A percentile compares a stretch with the other conserved stretches of the same genome.
Evolutionary conservation across 2,888 invertebrate species (phyloP).

Genomic region (Plagodis dolabraria): DNA sequence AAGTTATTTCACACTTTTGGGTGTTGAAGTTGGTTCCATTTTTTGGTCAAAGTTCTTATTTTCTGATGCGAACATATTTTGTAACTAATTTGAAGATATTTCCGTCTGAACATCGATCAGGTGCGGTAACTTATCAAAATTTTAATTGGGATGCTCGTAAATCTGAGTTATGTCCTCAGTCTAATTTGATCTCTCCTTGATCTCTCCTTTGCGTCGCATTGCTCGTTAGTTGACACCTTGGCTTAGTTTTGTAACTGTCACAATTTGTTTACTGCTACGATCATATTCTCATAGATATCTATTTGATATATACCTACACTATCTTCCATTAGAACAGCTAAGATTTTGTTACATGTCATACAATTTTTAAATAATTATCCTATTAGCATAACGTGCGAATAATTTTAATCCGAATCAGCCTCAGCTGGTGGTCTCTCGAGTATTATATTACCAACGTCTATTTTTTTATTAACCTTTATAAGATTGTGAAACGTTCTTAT

Average conservation of each 20-base stretch:
- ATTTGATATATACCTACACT: too few species aligned
- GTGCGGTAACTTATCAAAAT: constrained; percentile 46
- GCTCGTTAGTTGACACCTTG: constrained; percentile 53
- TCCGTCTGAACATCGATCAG: constrained; percentile 52
- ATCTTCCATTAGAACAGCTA: constrained; percentile 7
- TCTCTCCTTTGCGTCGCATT: constrained; percentile 30
- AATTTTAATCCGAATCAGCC: constrained; percentile 11
- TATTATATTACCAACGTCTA: neutral
- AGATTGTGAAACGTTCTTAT: too few species aligned
- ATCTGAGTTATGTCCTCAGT: constrained; percentile 48
- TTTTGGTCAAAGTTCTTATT: too few species aligned
- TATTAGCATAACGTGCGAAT: constrained; percentile 26
- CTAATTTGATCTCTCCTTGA: constrained; percentile 36
- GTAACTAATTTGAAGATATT: constrained; percentile 38
- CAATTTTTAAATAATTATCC: constrained; percentile 1
- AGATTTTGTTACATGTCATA: constrained; percentile 21
- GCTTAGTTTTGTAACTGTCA: constrained; percentile 50
- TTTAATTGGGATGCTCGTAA: constrained; percentile 60
- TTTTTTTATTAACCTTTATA: neutral
- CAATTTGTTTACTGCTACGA: constrained; percentile 48
- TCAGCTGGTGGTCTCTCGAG: constrained; percentile 8
- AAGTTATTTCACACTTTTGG: too few species aligned
- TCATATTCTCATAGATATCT: constrained; percentile 43
- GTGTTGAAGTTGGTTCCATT: too few species aligned
- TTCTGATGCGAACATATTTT: too few species aligned